phyloP scores from a whole-genome alignment of 2,113 vertebrate species.

The zebrafish (Danio rerio) region GRCz12tu NC_133179.1:1812001-1812500 shows the following conservation, averaged over 20 bases:
- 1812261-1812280: conserved; percentile 78
- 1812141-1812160: no score
- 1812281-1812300: conserved; percentile 37
- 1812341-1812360: neutral
- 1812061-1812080: no score
- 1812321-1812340: conserved; percentile 15
- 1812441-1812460: conserved; percentile 59
- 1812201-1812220: no score
- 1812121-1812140: no score
- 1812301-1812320: conserved; percentile 40
- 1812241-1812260: conserved; percentile 73
- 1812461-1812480: conserved; percentile 71
- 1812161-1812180: no score
- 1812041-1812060: no score
- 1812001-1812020: no score
- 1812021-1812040: no score
- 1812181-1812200: no score
- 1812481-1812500: conserved; percentile 51
- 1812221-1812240: conserved; percentile 67
- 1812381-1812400: conserved; percentile 39
- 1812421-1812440: conserved; percentile 68
- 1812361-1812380: neutral
- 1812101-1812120: no score
- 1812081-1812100: no score
- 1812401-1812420: conserved; percentile 74